Evolutionary conservation across 2,797 vertebrate species (phyloP).

Genomic region (Myripristis jacobus): DNA sequence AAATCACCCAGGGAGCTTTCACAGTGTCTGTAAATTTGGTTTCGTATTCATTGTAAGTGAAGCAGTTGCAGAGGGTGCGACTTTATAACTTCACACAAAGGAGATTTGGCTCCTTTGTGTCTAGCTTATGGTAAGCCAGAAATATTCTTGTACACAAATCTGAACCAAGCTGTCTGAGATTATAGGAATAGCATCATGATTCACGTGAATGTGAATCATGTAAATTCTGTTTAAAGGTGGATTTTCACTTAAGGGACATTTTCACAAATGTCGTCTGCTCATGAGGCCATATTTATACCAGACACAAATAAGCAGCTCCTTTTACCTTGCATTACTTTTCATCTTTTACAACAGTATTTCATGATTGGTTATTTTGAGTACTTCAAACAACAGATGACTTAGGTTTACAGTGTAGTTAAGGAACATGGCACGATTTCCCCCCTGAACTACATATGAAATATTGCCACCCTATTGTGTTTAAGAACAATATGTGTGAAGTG

Average conservation of each 20-base stretch:
- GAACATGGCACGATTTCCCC: constrained; percentile 51
- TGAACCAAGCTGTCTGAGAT: constrained; percentile 5
- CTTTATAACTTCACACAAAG: background rate
- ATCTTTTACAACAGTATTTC: constrained; percentile 28
- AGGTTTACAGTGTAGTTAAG: constrained; percentile 51
- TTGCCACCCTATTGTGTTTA: constrained; percentile 43
- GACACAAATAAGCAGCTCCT: constrained; percentile 14
- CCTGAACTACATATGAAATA: constrained; percentile 52
- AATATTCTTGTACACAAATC: constrained; percentile 3
- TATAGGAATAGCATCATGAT: constrained; percentile 9
- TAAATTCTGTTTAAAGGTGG: constrained; percentile 36
- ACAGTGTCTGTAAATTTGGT: constrained; percentile 10
- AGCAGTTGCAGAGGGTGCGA: background rate
- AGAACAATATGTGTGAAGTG: constrained; percentile 50
- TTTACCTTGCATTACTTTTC: constrained; percentile 26
- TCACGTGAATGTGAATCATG: constrained; percentile 18
- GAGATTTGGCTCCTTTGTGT: background rate
- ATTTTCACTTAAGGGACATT: constrained; percentile 15
- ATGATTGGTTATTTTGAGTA: constrained; percentile 27
- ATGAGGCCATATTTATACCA: background rate
- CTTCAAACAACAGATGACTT: constrained; percentile 46
- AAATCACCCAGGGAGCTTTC: constrained; percentile 11
- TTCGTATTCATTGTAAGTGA: background rate
- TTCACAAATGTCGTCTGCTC: background rate
- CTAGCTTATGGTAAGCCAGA: background rate